Evolutionary conservation across 2,113 vertebrate genomes (phyloP), one percentile per base, ranked within the genome.

Genomic region (Perca fluviatilis): DNA sequence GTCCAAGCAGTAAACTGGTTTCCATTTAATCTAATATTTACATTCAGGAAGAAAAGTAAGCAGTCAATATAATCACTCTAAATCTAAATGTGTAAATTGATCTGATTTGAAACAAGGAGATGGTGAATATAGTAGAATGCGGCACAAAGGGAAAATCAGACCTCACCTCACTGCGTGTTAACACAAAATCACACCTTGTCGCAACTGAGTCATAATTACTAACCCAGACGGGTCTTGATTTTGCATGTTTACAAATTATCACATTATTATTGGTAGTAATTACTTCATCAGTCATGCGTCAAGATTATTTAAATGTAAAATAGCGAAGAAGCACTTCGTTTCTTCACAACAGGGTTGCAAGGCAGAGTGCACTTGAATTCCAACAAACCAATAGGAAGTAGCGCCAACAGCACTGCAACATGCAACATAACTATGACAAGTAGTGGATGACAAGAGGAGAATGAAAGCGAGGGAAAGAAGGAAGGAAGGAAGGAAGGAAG

Each of bases 31-130:
- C 36, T 69, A 77, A 88, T 78, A 74, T 66, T 86, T 82, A 78
- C 68, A 73, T 77, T 58, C 33, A 13, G 15, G 5, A 70, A 50
- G 19, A 79, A 30, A 74, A 40, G 36, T 40, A 8, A 73, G 61
- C 36, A 71, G 71, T 53, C 83, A 82, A 13, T 51, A 51, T 50
- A 70, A 62, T 84, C 68, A 60, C 23, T 73, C 21, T 3, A 18
- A 60, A 56, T 50, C 21, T 3, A 18, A 60, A 56, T 50, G 61
- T 87, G 85, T 82, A 88, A 86, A 89, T 65, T 69, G 68, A 91
- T 87, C 70, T 78, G 60, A 87, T 87, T 86, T 83, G 71, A 43
- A 25, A 19, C 64, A 47, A 77, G 56, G 62, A 83, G n/a, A 19
- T 63, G 33, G 71, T 80, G 47, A 25, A 46, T 78, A 87, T 86